These are phyloP conservation scores for Chaetops frenatus DNA, from an alignment of 2,113 vertebrate species.

Conservation along the genomic window DNA sequence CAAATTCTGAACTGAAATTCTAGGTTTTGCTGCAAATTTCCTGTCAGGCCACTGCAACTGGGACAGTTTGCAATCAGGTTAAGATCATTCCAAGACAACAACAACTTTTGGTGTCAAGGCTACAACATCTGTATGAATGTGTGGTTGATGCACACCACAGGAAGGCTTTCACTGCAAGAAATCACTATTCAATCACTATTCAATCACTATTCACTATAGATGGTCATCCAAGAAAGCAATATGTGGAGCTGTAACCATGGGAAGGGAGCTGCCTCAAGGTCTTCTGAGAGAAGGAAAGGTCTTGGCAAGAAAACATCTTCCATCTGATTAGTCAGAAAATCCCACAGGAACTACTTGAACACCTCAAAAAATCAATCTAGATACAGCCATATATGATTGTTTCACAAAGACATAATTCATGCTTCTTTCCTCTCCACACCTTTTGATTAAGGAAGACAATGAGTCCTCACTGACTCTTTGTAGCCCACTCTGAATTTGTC, in stretches of 20 bases:
- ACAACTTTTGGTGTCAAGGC: not conserved
- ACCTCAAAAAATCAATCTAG: not conserved
- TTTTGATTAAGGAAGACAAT: not conserved
- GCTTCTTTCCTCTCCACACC: not conserved
- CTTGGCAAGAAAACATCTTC: not conserved
- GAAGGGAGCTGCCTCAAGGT: not conserved
- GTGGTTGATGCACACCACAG: too few species aligned
- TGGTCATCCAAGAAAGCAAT: not conserved
- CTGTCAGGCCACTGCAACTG: not conserved
- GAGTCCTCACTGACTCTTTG: not conserved
- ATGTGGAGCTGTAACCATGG: not conserved
- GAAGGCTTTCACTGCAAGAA: not conserved
- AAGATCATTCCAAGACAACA: not conserved
- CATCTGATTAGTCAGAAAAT: not conserved
- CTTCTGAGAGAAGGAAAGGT: not conserved
- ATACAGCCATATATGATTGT: not conserved
- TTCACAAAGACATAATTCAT: not conserved
- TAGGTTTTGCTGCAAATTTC: not conserved
- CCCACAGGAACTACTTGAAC: not conserved
- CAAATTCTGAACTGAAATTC: not conserved
- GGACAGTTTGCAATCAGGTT: not conserved
- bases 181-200: not conserved
- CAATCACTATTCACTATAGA: not conserved
- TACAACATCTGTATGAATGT: not conserved
- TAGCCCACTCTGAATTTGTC: not conserved